These are phyloP conservation scores for Lycaena phlaeas DNA, from an alignment of 2,888 invertebrate genomes.

Conservation along the genomic window DNA sequence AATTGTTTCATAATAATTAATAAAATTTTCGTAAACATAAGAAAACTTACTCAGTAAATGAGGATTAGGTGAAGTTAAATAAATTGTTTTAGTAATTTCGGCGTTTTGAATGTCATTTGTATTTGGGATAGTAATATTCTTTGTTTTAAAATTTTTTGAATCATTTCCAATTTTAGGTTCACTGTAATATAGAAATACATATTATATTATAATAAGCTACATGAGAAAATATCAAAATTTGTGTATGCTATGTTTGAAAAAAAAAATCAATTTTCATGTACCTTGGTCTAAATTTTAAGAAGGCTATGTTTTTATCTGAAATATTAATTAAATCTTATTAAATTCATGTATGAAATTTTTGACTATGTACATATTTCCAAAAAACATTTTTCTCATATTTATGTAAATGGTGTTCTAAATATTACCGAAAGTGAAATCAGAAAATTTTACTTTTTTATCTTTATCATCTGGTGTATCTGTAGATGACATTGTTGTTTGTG, in stretches of 20 bases:
- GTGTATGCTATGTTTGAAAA: neutral
- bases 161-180: neutral
- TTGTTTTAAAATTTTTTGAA: neutral
- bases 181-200: neutral
- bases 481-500: constrained; percentile 18
- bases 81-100: constrained; percentile 15
- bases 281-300: neutral
- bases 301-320: neutral
- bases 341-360: no score
- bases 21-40: no score
- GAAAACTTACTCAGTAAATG: constrained; percentile 41
- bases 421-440: constrained; percentile 43
- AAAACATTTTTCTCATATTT: neutral
- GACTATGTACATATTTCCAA: no score
- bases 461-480: constrained; percentile 30
- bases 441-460: constrained; percentile 49
- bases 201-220: no score
- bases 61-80: constrained; percentile 34
- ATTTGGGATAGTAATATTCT: neutral
- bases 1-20: no score
- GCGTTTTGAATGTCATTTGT: constrained; percentile 9
- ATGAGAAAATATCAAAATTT: neutral
- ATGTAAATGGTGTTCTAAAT: constrained; percentile 13
- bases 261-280: neutral
- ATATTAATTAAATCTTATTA: no score